These are phyloP conservation scores for Scatophagus argus DNA, from an alignment of 2,113 vertebrate species.

Conservation along the genomic window DNA sequence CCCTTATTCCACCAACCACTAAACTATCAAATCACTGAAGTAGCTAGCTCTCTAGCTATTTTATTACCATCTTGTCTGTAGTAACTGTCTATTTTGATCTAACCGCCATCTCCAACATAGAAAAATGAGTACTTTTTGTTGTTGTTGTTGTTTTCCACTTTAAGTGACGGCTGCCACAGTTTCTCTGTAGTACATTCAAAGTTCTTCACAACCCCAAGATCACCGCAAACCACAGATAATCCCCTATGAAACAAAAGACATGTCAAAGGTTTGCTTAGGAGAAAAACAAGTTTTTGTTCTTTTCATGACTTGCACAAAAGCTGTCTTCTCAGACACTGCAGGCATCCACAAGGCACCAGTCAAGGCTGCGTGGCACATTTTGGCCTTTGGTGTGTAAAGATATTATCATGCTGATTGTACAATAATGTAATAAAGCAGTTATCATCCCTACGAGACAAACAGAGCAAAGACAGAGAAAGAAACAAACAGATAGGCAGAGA, in stretches of 20 bases:
- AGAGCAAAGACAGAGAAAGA: slow-evolving; percentile 13
- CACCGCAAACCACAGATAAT: slow-evolving; percentile 26
- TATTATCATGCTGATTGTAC: slow-evolving; percentile 25
- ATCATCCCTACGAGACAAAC: slow-evolving; percentile 30
- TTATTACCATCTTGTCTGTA: not conserved
- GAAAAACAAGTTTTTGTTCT: slow-evolving; percentile 37
- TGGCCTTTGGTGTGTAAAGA: slow-evolving; percentile 23
- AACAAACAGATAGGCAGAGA: not conserved
- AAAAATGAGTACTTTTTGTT: not conserved
- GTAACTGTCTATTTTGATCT: not conserved
- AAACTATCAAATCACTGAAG: slow-evolving; percentile 1
- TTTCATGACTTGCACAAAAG: slow-evolving; percentile 8
- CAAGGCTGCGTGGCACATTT: not conserved
- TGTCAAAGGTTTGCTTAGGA: slow-evolving; percentile 27
- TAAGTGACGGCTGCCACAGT: slow-evolving; percentile 3
- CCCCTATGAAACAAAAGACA: slow-evolving; percentile 6
- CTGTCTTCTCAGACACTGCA: not conserved
- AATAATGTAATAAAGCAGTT: slow-evolving; percentile 48
- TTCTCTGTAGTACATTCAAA: slow-evolving; percentile 42
- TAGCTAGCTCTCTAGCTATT: not conserved
- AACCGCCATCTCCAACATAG: not conserved
- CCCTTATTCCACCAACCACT: slow-evolving; percentile 16
- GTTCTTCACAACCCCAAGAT: slow-evolving; percentile 31
- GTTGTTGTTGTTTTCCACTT: slow-evolving; percentile 27
- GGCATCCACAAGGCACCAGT: not conserved